These are phyloP conservation scores for Beaufortia kweichowensis DNA, from an alignment of 2,113 vertebrate species.

Conservation along the genomic window DNA sequence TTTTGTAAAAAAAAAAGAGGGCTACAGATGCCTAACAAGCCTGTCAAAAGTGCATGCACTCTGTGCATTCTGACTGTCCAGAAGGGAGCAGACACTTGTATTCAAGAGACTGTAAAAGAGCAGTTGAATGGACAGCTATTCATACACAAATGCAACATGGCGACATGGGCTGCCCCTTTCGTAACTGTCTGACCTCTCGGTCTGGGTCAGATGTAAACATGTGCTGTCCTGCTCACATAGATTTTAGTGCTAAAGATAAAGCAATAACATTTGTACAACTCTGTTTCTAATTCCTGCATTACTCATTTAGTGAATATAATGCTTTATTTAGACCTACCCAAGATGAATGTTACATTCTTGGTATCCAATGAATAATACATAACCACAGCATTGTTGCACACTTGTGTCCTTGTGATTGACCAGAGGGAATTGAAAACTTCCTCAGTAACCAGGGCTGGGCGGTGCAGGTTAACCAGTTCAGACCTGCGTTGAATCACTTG, in stretches of 20 bases:
- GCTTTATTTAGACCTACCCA: neutral
- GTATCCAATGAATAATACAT: slow-evolving; percentile 44
- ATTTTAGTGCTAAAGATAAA: neutral
- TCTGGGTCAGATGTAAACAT: slow-evolving; percentile 14
- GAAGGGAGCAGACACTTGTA: slow-evolving; percentile 41
- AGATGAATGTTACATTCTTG: neutral
- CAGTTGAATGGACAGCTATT: slow-evolving; percentile 69
- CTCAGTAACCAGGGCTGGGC: slow-evolving; percentile 63
- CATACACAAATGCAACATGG: slow-evolving; percentile 71
- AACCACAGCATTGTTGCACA: slow-evolving; percentile 59
- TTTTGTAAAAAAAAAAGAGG: neutral
- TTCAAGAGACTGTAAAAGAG: slow-evolving; percentile 59
- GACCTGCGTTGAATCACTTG: slow-evolving; percentile 63
- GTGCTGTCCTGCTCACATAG: neutral
- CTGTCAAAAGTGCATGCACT: slow-evolving; percentile 23
- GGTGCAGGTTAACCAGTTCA: slow-evolving; percentile 66
- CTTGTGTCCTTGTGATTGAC: slow-evolving; percentile 61
- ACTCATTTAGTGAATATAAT: neutral
- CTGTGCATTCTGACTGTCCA: slow-evolving; percentile 22
- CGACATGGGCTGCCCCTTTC: slow-evolving; percentile 58
- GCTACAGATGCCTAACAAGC: slow-evolving; percentile 35
- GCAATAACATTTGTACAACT: neutral
- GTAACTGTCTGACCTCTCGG: slow-evolving; percentile 58
- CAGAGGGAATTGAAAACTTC: slow-evolving; percentile 69
- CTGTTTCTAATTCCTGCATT: neutral